phyloP scores from a whole-genome alignment of 53 echinoderm and acorn worm species.

The Astropecten irregularis region DNA sequence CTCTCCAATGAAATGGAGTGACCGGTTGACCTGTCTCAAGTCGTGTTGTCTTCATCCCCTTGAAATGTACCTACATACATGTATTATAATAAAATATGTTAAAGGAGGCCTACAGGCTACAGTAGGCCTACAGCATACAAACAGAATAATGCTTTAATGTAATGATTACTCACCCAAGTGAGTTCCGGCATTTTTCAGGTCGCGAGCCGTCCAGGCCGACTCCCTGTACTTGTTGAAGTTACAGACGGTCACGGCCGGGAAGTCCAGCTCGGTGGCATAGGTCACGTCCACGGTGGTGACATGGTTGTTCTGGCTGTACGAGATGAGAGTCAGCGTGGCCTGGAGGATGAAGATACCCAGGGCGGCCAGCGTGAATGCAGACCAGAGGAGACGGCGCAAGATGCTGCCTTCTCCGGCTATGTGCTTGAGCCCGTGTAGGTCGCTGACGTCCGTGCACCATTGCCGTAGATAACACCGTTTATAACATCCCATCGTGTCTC shows the following conservation, averaged over 20 bases:
- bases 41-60: too few relatives aligned
- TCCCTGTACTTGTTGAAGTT: constrained; percentile 86
- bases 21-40: too few relatives aligned
- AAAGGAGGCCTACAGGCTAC: too few relatives aligned
- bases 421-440: constrained; percentile 82
- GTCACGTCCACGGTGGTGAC: constrained; percentile 73
- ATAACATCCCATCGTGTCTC: neutral
- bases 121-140: too few relatives aligned
- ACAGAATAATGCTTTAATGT: too few relatives aligned
- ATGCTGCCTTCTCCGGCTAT: constrained; percentile 56
- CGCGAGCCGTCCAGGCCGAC: constrained; percentile 67
- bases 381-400: constrained; percentile 68
- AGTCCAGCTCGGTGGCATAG: constrained; percentile 46
- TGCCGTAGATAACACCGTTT: constrained; percentile 19
- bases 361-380: constrained; percentile 35
- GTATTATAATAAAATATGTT: too few relatives aligned
- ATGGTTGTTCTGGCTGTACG: constrained; percentile 59
- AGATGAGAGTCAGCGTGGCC: constrained; percentile 17
- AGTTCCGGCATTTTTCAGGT: constrained; percentile 68
- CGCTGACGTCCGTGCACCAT: constrained; percentile 70
- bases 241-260: constrained; percentile 82
- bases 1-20: too few relatives aligned
- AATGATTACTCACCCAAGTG: constrained; percentile 79
- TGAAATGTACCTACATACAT: too few relatives aligned
- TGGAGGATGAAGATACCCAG: constrained; percentile 40